Evolutionary conservation across 2,888 invertebrate genomes (phyloP).

Genomic region (Clitarchus hookeri): DNA sequence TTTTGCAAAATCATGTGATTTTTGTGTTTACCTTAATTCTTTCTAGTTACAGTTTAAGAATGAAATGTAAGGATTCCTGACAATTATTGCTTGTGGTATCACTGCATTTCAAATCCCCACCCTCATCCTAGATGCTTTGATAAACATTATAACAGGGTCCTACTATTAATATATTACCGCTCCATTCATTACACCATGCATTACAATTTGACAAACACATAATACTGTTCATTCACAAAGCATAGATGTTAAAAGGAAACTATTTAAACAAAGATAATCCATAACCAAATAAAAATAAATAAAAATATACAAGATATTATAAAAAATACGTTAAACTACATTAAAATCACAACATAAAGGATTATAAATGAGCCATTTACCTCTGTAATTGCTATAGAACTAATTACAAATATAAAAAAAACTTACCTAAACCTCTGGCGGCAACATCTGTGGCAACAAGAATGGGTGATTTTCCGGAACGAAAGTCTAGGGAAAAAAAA

Average conservation of each 20-base stretch:
- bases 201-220: background rate
- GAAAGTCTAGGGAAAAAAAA: conserved; percentile 67
- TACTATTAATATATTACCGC: background rate
- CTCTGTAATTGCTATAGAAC: background rate
- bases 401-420: background rate
- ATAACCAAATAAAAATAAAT: background rate
- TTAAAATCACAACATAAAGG: background rate
- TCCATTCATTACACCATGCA: background rate
- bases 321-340: background rate
- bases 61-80: too few species aligned
- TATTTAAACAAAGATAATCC: background rate
- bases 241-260: background rate
- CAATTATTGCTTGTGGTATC: too few species aligned
- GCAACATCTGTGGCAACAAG: conserved; percentile 95
- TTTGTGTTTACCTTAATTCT: too few species aligned
- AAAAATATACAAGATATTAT: background rate
- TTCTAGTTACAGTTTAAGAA: too few species aligned
- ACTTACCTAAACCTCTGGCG: conserved; percentile 89
- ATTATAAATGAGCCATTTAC: background rate
- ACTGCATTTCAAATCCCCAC: too few species aligned
- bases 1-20: too few species aligned
- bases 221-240: background rate
- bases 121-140: background rate
- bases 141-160: background rate
- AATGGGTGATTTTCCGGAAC: conserved; percentile 82